Percentiles rank a stretch among this genome's conserved stretches.
Conservation (phyloP, 2,113 vertebrate genomes). For the Cyphomyrus discorhynchus region DNA sequence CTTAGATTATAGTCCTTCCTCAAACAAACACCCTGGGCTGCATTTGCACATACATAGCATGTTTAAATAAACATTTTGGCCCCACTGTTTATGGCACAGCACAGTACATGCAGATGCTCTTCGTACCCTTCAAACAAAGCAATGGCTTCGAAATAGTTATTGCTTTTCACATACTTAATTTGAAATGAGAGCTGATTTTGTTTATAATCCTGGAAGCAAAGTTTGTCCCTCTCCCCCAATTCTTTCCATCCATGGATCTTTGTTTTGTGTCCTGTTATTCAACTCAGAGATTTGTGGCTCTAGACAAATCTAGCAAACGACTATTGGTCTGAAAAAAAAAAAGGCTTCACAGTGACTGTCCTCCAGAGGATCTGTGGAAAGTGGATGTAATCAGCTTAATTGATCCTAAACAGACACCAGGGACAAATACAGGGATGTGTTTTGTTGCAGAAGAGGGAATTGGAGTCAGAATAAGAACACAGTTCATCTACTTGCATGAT, state of each 20-base stretch:
- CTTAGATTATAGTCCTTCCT: slow-evolving; percentile 18
- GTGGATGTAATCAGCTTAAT: slow-evolving; percentile 61
- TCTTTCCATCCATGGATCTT: not conserved
- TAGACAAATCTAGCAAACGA: slow-evolving; percentile 41
- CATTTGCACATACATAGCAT: slow-evolving; percentile 22
- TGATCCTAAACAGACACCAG: slow-evolving; percentile 58
- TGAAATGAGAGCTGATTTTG: slow-evolving; percentile 38
- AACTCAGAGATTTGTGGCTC: slow-evolving; percentile 22
- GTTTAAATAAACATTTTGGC: slow-evolving; percentile 29
- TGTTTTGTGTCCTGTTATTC: not conserved
- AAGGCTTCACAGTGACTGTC: slow-evolving; percentile 40
- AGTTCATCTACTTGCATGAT: slow-evolving; percentile 45
- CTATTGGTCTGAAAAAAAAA: slow-evolving; percentile 27
- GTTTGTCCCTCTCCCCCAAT: slow-evolving; percentile 7
- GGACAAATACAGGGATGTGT: slow-evolving; percentile 38
- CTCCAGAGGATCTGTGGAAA: slow-evolving; percentile 52
- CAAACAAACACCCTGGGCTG: slow-evolving; percentile 6
- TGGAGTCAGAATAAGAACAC: slow-evolving; percentile 27
- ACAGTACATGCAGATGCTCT: slow-evolving; percentile 23
- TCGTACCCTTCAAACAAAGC: slow-evolving; percentile 30
- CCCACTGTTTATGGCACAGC: slow-evolving; percentile 24
- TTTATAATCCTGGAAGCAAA: slow-evolving; percentile 24
- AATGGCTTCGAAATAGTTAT: slow-evolving; percentile 33
- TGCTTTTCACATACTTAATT: slow-evolving; percentile 35
- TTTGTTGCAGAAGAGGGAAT: slow-evolving; percentile 4